phyloP scores from a whole-genome alignment of 2,113 vertebrate species.

The Forbesichthys agassizii region DNA sequence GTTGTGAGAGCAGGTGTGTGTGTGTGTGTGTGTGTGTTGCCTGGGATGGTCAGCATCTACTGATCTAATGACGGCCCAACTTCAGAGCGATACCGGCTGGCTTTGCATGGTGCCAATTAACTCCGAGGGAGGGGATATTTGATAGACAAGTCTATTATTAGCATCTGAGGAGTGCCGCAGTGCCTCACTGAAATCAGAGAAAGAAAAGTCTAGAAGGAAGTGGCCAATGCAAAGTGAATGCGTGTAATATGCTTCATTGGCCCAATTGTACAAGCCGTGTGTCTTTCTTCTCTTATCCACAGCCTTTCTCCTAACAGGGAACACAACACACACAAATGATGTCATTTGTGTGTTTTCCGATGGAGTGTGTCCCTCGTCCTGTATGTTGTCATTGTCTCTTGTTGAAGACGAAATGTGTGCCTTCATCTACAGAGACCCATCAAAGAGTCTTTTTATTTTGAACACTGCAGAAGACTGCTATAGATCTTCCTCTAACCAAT shows the following conservation, averaged over 20 bases:
- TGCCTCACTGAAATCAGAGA: conserved; percentile 72
- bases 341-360: conserved; percentile 44
- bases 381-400: conserved; percentile 27
- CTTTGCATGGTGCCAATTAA: conserved; percentile 76
- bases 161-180: conserved; percentile 62
- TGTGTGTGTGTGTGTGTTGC: conserved; percentile 26
- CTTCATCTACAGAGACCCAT: conserved; percentile 13
- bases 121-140: conserved; percentile 74
- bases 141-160: conserved; percentile 82
- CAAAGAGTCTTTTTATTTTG: conserved; percentile 39
- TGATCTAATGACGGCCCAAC: conserved; percentile 78
- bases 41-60: conserved; percentile 62
- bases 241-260: conserved; percentile 70
- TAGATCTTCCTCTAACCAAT: not conserved
- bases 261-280: conserved; percentile 63
- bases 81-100: conserved; percentile 62
- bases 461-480: no score
- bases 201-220: conserved; percentile 69
- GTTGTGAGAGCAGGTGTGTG: conserved; percentile 69
- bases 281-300: conserved; percentile 44
- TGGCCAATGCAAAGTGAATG: conserved; percentile 69
- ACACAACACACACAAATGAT: conserved; percentile 41
- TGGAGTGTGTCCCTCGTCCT: conserved; percentile 26
- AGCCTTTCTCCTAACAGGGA: conserved; percentile 3
- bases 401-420: conserved; percentile 9